Conservation (phyloP, 1,140 invertebrate species). For the Brachionus sp. region DNA sequence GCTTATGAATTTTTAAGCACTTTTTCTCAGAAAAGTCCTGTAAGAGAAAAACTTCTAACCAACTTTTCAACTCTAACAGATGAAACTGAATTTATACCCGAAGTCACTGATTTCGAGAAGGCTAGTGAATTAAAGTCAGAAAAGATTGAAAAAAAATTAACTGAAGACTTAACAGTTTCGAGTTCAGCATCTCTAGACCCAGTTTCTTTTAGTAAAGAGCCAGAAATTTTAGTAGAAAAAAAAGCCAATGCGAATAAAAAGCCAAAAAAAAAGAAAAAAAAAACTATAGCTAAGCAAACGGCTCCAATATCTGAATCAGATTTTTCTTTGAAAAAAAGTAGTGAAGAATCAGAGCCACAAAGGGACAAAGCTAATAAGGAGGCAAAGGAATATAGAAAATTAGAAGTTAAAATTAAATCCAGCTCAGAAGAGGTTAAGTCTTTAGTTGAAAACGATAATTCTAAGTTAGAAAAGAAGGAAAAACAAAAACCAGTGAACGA, state of each 20-base stretch:
- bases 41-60: neutral
- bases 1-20: conserved; percentile 13
- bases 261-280: conserved; percentile 25
- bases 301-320: neutral
- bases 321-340: neutral
- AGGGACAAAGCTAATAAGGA: neutral
- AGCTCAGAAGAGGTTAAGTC: neutral
- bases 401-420: neutral
- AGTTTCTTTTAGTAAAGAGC: neutral
- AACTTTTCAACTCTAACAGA: neutral
- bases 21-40: neutral
- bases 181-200: neutral
- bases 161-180: neutral
- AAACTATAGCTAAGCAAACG: neutral
- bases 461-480: neutral
- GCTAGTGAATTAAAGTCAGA: neutral
- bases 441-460: neutral
- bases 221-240: neutral
- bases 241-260: neutral
- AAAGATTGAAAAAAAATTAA: neutral
- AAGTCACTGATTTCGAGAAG: neutral
- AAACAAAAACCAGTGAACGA: neutral
- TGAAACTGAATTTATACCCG: neutral
- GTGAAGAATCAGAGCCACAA: neutral
- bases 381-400: neutral